Base-by-base conservation (phyloP, 2,113 vertebrate genomes). In the Heloderma charlesbogerti region DNA sequence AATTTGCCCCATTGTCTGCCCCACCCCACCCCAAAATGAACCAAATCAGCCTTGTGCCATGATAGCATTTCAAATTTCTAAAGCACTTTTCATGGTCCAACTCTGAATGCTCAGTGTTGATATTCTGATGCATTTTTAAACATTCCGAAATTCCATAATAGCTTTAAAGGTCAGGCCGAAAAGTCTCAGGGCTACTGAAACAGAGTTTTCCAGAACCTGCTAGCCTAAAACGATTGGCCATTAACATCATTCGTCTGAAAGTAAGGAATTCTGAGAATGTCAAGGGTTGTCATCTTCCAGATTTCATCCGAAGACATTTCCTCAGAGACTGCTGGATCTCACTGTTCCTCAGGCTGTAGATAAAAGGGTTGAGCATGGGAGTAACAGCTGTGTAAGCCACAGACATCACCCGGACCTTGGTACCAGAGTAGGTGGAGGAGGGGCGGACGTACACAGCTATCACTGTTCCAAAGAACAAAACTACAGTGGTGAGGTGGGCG, bases 401-500 rank as follows among this genome's bases (percentile, higher is more conserved):
- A 80, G 90, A 90, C 54, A 94, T 91, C 29, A 91, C 48, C 79
- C 27, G 81, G 60, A 89, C 29, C 54, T 90, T 95, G 22, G 48
- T 20, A 31, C 63, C 84, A 31, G 92, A 94, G 45, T 9, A 2
- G 48, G n/a, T 54, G 57, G 90, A 81, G 60, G 63, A 78, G 78
- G 92, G 87, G 75, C 51, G 86, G 45, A 93, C 89, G 85, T 92
- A 95, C 60, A 91, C 91, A 3, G 85, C 89, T 22, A 85, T 89
- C n/a, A 89, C 88, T 72, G 89, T 89, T 25, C 71, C 66, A 16
- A 92, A 95, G 82, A 93, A 93, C 79, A 94, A 87, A 75, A 90
- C 57, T 3, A 95, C 92, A 10, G 92, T 85, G 87, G 93, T 92
- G 54, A 94, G 92, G 71, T 95, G 93, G 2, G 94, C 90, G 31